Percentiles rank a stretch among this genome's conserved stretches.
phyloP scores from a whole-genome alignment of 2,888 invertebrate genomes.

The Drosophila greeni region DNA sequence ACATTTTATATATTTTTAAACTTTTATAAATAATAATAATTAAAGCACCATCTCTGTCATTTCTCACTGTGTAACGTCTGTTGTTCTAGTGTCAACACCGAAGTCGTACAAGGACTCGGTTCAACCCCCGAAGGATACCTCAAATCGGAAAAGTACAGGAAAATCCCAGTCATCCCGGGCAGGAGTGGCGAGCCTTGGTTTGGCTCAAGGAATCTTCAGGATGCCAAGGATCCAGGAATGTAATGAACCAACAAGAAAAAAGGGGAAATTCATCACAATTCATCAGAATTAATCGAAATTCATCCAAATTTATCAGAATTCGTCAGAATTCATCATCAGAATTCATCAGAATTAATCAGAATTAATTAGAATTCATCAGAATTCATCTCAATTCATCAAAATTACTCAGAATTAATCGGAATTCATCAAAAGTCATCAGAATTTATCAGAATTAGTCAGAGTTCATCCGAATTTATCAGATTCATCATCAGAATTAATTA shows the following conservation, averaged over 20 bases:
- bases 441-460: too few species aligned
- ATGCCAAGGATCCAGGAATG: background rate
- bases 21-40: background rate
- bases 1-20: too few species aligned
- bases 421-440: too few species aligned
- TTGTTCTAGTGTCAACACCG: constrained; percentile 56
- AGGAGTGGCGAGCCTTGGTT: constrained; percentile 18
- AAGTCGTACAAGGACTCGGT: constrained; percentile 64
- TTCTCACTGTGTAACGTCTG: constrained; percentile 14
- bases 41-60: background rate
- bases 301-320: too few species aligned
- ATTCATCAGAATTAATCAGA: too few species aligned
- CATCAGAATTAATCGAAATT: background rate
- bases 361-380: too few species aligned
- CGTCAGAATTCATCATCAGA: too few species aligned
- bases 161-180: constrained; percentile 25
- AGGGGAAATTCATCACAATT: constrained; percentile 2
- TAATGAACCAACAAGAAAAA: constrained; percentile 1
- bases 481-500: too few species aligned
- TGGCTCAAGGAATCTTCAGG: background rate
- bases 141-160: constrained; percentile 6
- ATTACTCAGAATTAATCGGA: too few species aligned
- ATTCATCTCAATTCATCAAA: too few species aligned
- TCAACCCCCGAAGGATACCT: constrained; percentile 25
- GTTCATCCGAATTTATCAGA: too few species aligned